Base-by-base conservation (phyloP, 2,113 vertebrate genomes). In the Thomomys bottae region DNA sequence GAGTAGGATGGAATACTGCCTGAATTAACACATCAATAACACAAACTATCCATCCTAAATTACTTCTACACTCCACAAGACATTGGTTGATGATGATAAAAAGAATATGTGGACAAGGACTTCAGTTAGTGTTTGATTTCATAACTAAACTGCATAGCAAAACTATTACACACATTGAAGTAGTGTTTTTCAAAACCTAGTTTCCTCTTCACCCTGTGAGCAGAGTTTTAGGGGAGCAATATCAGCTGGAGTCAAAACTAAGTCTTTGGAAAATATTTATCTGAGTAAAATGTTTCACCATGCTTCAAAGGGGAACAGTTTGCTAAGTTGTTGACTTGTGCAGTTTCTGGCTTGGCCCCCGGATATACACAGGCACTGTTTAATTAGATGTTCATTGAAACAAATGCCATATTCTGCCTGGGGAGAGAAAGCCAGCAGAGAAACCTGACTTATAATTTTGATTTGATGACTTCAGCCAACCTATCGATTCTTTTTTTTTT, bases 281-380 rank as follows among this genome's bases (percentile, higher is more conserved):
- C 71, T 90, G 36, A 59, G 20, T 28, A 7, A 84, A 94, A 77
- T 79, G 2, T 73, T 92, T 91, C 57, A 93, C 23, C 73, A 11
- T 83, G 83, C 67, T 94, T 94, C 23, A 85, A 73, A 63, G 85
- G 67, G 36, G 70, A 67, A 73, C n/a, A 54, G 8, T 92, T 90
- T 75, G 49, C 40, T 90, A 83, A 61, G 1, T 88, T 57, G 15
- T 75, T 95, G 73, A 15, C 61, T 93, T 93, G 93, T 84, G 14
- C 64, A 73, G 36, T 88, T 95, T 92, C 59, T 61, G 64, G 10
- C n/a, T 90, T 94, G 66, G 54, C 45, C 77, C 87, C 36, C 63
- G 91, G 73, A 90, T 93, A 94, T 93, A 91, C 63, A 63, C 21
- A 82, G 81, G 59, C 87, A 76, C 11, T 71, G 6, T 84, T 96